Evolutionary conservation across 2,113 vertebrate genomes (phyloP).

Genomic region (Mus musculus): GRCm39 chr11:106044501-106045000

Average conservation of each 20-base stretch:
- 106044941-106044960: conserved; percentile 96
- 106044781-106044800: conserved; percentile 93
- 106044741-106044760: background rate
- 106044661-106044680: background rate
- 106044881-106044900: conserved; percentile 96
- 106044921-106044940: conserved; percentile 94
- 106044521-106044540: background rate
- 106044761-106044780: background rate
- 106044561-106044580: background rate
- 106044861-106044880: conserved; percentile 98
- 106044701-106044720: conserved; percentile 6
- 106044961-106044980: conserved; percentile 96
- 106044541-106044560: background rate
- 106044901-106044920: conserved; percentile 95
- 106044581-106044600: background rate
- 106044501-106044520: background rate
- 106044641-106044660: background rate
- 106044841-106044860: conserved; percentile 98
- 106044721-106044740: background rate
- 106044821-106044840: conserved; percentile 98
- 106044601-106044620: background rate
- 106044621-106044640: background rate
- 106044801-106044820: conserved; percentile 98
- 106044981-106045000: conserved; percentile 96
- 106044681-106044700: background rate